Evolutionary conservation across 2,888 invertebrate genomes (phyloP).

Genomic region (Fissipunctia ypsillon): DNA sequence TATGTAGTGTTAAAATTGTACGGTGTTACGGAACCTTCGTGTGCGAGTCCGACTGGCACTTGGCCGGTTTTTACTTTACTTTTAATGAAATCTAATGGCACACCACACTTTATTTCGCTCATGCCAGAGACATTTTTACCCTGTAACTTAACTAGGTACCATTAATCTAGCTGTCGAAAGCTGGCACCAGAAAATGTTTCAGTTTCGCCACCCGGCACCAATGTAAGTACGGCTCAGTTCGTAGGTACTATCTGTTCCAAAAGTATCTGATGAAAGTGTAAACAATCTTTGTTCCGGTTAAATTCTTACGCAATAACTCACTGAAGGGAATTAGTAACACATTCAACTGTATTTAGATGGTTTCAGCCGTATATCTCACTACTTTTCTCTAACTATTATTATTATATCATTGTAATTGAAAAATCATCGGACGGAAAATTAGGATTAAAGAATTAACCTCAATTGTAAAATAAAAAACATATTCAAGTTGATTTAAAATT

Average conservation of each 20-base stretch:
- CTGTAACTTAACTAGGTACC: constrained; percentile 7
- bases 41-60: too few species aligned
- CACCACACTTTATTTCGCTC: not conserved
- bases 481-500: not conserved
- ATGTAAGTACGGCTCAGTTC: not conserved
- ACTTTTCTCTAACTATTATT: not conserved
- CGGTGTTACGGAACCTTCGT: too few species aligned
- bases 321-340: not conserved
- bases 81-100: not conserved
- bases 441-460: too few species aligned
- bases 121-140: not conserved
- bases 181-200: constrained; percentile 7
- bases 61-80: too few species aligned
- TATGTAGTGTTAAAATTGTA: too few species aligned
- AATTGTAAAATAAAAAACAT: not conserved
- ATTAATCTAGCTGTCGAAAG: constrained; percentile 33
- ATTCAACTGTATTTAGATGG: not conserved
- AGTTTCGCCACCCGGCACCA: constrained; percentile 3
- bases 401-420: not conserved
- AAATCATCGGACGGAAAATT: not conserved
- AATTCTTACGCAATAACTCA: not conserved
- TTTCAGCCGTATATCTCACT: not conserved
- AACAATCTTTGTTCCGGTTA: not conserved
- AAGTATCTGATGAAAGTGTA: not conserved
- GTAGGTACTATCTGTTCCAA: not conserved